A percentile compares a stretch with the other conserved stretches of the same genome.
phyloP scores from a whole-genome alignment of 2,888 invertebrate species.

The Eupithecia subumbrata region DNA sequence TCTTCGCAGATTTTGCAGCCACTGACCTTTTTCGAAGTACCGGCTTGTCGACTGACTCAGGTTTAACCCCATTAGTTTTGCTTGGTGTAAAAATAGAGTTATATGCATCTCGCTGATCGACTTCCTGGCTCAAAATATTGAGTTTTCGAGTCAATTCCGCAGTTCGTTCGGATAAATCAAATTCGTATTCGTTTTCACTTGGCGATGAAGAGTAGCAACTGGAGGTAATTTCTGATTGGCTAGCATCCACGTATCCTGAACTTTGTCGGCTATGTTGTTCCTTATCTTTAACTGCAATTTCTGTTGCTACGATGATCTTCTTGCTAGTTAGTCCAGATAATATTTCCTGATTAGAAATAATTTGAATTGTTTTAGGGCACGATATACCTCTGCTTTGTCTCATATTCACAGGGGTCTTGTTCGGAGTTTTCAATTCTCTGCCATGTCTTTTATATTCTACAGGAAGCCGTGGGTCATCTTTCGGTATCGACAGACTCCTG shows the following conservation, averaged over 20 bases:
- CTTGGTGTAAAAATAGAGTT: constrained; percentile 60
- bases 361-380: constrained; percentile 82
- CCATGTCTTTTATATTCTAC: constrained; percentile 65
- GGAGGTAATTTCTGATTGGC: constrained; percentile 81
- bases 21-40: constrained; percentile 66
- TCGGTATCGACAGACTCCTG: constrained; percentile 79
- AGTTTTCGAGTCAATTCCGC: constrained; percentile 77
- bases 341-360: constrained; percentile 80
- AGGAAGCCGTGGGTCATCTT: constrained; percentile 75
- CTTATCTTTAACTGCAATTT: constrained; percentile 46
- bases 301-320: constrained; percentile 60
- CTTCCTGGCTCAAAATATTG: constrained; percentile 73
- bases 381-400: constrained; percentile 73
- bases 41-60: constrained; percentile 54
- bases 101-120: constrained; percentile 61
- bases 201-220: constrained; percentile 81
- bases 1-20: constrained; percentile 51
- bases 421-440: constrained; percentile 83
- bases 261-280: constrained; percentile 70
- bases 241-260: constrained; percentile 80
- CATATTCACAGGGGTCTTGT: constrained; percentile 70
- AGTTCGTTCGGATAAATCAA: constrained; percentile 76
- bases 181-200: constrained; percentile 81
- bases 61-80: constrained; percentile 46
- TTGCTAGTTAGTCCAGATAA: constrained; percentile 78